Evolutionary conservation across 2,797 vertebrate species (phyloP).

Genomic region (Buceros bicornis): DNA sequence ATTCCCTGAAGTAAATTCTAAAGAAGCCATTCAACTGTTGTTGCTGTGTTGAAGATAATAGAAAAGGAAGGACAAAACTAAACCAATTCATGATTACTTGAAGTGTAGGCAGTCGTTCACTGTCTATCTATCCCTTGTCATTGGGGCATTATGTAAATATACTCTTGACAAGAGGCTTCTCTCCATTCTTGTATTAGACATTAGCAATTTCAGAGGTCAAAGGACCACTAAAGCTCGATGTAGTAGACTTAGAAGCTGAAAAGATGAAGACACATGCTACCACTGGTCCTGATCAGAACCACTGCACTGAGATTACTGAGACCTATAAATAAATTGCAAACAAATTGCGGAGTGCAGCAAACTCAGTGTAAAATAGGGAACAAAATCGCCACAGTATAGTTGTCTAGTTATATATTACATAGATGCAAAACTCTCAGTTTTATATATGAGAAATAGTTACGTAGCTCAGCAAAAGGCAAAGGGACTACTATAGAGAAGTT

Average conservation of each 20-base stretch:
- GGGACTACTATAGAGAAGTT: not conserved
- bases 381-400: not conserved
- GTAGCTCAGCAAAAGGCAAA: not conserved
- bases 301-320: not conserved
- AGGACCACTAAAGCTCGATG: not conserved
- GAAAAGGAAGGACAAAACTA: not conserved
- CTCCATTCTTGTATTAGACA: not conserved
- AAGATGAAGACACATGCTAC: not conserved
- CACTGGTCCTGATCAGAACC: not conserved
- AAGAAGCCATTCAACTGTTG: not conserved
- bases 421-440: not conserved
- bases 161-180: not conserved
- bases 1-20: not conserved
- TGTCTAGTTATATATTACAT: not conserved
- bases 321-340: not conserved
- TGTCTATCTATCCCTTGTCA: not conserved
- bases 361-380: not conserved
- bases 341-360: not conserved
- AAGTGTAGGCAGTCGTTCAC: not conserved
- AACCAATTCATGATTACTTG: not conserved
- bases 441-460: not conserved
- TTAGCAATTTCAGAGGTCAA: not conserved
- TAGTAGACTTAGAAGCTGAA: not conserved
- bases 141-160: not conserved
- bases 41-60: not conserved